A percentile compares a stretch with the other conserved stretches of the same genome.
Conservation (phyloP, 2,797 vertebrate genomes). For the Florisuga fusca region DNA sequence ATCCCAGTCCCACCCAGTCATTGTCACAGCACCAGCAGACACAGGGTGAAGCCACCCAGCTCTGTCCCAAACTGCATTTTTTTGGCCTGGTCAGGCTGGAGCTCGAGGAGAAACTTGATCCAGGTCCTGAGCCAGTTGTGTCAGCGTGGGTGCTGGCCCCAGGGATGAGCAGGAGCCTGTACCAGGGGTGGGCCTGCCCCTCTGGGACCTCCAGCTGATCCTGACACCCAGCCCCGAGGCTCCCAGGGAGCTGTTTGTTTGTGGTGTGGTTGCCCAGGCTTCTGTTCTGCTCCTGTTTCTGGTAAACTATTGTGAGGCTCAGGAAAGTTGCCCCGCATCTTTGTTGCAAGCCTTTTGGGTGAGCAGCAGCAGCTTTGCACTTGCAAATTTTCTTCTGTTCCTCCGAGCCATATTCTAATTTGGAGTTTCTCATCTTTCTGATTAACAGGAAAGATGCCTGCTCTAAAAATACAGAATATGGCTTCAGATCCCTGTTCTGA, state of each 20-base stretch:
- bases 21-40: neutral
- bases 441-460: constrained; percentile 72
- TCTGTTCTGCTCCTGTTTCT: neutral
- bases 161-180: neutral
- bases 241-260: neutral
- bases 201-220: neutral
- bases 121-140: neutral
- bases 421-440: constrained; percentile 69
- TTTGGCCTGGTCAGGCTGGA: neutral
- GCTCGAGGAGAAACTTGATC: neutral
- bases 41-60: accelerated
- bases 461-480: constrained; percentile 72
- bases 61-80: neutral
- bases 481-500: constrained; percentile 70
- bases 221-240: neutral
- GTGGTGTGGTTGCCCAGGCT: neutral
- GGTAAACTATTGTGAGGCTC: neutral
- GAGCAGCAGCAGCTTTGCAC: constrained; percentile 58
- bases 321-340: neutral
- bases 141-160: neutral
- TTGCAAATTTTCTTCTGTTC: constrained; percentile 62
- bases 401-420: constrained; percentile 63
- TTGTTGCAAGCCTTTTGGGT: constrained; percentile 38
- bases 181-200: neutral
- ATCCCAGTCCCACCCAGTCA: neutral